phyloP scores from a whole-genome alignment of 2,888 invertebrate species.

The Epirrhoe tristata region DNA sequence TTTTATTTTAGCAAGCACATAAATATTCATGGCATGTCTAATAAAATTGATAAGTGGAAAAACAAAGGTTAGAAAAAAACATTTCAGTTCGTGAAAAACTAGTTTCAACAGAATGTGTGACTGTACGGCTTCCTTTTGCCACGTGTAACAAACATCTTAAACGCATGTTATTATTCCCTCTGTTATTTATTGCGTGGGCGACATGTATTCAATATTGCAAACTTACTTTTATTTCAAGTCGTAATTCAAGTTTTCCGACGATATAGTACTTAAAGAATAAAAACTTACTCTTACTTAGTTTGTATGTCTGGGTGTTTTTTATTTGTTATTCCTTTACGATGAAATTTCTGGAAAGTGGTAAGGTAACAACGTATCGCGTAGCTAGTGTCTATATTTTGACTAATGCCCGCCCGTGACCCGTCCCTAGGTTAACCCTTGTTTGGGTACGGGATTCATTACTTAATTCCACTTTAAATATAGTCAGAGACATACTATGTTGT shows the following conservation, averaged over 20 bases:
- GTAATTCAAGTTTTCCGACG: background rate
- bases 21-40: too few relatives aligned
- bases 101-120: background rate
- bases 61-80: too few relatives aligned
- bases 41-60: too few relatives aligned
- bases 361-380: too few relatives aligned
- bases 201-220: slow-evolving; percentile 16
- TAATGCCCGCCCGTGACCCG: background rate
- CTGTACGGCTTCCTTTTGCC: slow-evolving; percentile 11
- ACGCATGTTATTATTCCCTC: slow-evolving; percentile 11
- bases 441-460: slow-evolving; percentile 11
- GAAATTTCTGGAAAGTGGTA: too few relatives aligned
- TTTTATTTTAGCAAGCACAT: too few relatives aligned
- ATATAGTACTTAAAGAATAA: too few relatives aligned
- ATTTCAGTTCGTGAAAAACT: background rate
- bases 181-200: slow-evolving; percentile 26
- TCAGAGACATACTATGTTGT: background rate
- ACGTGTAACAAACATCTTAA: slow-evolving; percentile 22
- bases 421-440: slow-evolving; percentile 7
- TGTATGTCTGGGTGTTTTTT: slow-evolving; percentile 13
- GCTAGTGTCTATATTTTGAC: background rate
- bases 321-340: background rate
- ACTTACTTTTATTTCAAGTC: slow-evolving; percentile 33
- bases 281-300: slow-evolving; percentile 2
- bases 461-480: slow-evolving; percentile 1